Conservation (phyloP, 2,888 invertebrate species). For the Dioctria linearis region DNA sequence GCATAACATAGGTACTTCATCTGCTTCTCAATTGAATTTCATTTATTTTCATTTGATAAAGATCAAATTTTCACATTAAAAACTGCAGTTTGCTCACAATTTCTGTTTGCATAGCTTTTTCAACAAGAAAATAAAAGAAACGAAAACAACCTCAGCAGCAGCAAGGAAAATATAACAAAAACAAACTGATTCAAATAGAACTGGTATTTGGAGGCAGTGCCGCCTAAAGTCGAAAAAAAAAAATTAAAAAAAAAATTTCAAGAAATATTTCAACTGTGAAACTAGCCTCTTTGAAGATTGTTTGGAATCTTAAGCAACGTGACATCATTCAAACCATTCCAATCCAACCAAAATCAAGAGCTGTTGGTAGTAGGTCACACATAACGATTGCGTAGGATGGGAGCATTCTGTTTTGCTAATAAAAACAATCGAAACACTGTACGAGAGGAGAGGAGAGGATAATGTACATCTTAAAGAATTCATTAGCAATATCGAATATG, state of each 20-base stretch:
- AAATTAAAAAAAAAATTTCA: no score
- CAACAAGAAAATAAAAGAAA: no score
- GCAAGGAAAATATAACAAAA: not conserved
- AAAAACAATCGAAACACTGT: slow-evolving; percentile 2
- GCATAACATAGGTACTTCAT: no score
- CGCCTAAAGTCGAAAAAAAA: not conserved
- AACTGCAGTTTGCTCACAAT: not conserved
- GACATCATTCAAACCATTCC: slow-evolving; percentile 28
- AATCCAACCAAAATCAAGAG: not conserved
- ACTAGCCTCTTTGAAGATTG: not conserved
- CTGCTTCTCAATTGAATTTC: no score
- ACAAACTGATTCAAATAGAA: slow-evolving; percentile 17
- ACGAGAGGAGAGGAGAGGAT: not conserved
- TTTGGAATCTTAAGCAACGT: slow-evolving; percentile 26
- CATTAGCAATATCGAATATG: not conserved
- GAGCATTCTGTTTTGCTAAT: not conserved
- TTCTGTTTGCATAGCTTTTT: not conserved
- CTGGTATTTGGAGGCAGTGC: slow-evolving; percentile 2
- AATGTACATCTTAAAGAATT: not conserved
- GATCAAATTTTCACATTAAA: no score
- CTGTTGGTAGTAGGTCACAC: slow-evolving; percentile 19
- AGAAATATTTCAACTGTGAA: slow-evolving; percentile 28
- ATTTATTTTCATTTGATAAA: no score
- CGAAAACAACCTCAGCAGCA: no score
- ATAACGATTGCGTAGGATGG: slow-evolving; percentile 22